Conservation (phyloP, 2,113 vertebrate species). For the Notarius quadriscutis region DNA sequence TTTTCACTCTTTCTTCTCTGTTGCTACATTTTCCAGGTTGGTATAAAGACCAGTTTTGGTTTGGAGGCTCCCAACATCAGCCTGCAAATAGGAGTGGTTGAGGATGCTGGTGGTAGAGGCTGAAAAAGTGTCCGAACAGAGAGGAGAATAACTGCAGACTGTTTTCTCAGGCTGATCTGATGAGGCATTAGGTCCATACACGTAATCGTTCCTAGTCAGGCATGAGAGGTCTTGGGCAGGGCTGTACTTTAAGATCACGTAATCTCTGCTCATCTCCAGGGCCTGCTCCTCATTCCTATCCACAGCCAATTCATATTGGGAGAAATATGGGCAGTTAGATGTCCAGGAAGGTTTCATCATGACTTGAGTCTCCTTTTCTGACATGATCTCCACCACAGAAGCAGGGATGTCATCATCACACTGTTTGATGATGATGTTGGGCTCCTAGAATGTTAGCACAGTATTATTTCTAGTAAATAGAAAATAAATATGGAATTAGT, state of each 20-base stretch:
- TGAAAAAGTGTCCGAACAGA: background rate
- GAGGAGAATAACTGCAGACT: conserved; percentile 28
- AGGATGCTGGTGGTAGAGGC: conserved; percentile 54
- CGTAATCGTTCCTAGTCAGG: conserved; percentile 61
- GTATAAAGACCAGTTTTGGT: conserved; percentile 61
- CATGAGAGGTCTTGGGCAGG: conserved; percentile 37
- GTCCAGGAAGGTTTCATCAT: conserved; percentile 39
- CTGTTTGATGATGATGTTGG: conserved; percentile 63
- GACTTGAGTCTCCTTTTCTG: conserved; percentile 51
- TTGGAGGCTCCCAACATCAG: conserved; percentile 28
- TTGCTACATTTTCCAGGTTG: conserved; percentile 52
- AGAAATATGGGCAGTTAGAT: conserved; percentile 29
- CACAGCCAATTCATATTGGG: conserved; percentile 13
- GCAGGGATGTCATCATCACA: conserved; percentile 61
- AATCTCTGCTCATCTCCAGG: conserved; percentile 62
- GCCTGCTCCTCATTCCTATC: conserved; percentile 10
- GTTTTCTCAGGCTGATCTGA: conserved; percentile 12
- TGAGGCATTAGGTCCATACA: conserved; percentile 49
- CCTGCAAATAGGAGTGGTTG: conserved; percentile 68
- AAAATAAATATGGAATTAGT: background rate
- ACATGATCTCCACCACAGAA: conserved; percentile 73
- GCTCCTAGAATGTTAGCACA: conserved; percentile 57
- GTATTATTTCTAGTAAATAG: background rate
- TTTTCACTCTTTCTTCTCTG: background rate
- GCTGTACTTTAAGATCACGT: conserved; percentile 70